Evolutionary conservation across 2,888 invertebrate genomes (phyloP).

Genomic region (Rhagonycha lutea): DNA sequence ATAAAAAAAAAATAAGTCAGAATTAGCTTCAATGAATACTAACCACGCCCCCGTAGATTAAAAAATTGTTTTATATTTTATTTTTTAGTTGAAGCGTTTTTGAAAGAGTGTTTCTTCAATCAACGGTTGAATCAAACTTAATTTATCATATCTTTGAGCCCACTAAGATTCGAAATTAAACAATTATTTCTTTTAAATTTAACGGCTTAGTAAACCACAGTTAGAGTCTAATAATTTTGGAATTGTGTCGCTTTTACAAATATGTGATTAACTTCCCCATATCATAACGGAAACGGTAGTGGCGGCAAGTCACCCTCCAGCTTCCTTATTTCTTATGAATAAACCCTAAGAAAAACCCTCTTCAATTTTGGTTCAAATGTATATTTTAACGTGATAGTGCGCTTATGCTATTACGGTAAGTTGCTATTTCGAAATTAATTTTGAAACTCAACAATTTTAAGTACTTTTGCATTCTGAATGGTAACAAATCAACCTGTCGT

Average conservation of each 20-base stretch:
- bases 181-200: too few species aligned
- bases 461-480: neutral
- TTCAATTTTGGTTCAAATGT: conserved; percentile 4
- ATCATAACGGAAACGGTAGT: conserved; percentile 1
- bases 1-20: too few species aligned
- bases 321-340: conserved; percentile 11
- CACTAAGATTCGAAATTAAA: too few species aligned
- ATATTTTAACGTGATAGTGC: neutral
- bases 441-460: neutral
- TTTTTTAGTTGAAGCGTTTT: too few species aligned
- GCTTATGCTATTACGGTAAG: neutral
- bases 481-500: neutral
- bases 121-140: too few species aligned
- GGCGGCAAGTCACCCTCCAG: conserved; percentile 6
- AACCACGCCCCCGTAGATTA: too few species aligned
- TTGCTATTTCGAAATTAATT: neutral
- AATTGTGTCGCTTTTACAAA: neutral
- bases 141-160: too few species aligned
- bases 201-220: neutral
- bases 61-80: too few species aligned
- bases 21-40: too few species aligned
- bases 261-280: neutral
- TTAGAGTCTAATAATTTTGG: neutral
- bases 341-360: conserved; percentile 5
- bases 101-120: too few species aligned